Percentiles rank a stretch among this genome's conserved stretches.
Evolutionary conservation across 2,113 vertebrate genomes (phyloP).

Genomic region (Dascyllus trimaculatus): DNA sequence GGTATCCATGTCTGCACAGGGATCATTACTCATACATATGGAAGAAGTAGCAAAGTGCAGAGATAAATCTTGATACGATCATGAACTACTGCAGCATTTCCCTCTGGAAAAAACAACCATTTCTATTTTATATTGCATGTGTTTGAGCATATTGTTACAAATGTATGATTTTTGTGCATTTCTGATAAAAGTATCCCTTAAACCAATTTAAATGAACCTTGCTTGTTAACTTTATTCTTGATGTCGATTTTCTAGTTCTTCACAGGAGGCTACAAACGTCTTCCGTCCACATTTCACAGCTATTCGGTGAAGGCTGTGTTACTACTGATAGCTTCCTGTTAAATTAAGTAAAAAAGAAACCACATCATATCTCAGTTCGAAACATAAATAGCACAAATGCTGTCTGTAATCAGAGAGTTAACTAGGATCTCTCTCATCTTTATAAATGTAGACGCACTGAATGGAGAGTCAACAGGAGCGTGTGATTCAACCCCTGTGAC

Average conservation of each 20-base stretch:
- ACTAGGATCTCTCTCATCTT: slow-evolving; percentile 22
- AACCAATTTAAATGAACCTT: too few species aligned
- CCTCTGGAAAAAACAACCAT: too few species aligned
- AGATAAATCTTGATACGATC: too few species aligned
- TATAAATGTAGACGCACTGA: slow-evolving; percentile 6
- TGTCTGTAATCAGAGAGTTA: slow-evolving; percentile 14
- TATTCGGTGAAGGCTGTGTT: not conserved
- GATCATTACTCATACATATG: not conserved
- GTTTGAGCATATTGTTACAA: too few species aligned
- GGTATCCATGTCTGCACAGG: too few species aligned
- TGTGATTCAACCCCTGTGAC: slow-evolving; percentile 21
- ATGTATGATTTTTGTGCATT: too few species aligned
- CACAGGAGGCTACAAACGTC: not conserved
- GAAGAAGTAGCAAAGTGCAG: not conserved
- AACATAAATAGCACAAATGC: slow-evolving; percentile 6
- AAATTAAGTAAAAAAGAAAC: not conserved
- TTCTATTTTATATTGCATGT: too few species aligned
- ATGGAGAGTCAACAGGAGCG: slow-evolving; percentile 16
- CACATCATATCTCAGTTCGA: not conserved
- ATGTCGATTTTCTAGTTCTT: too few species aligned
- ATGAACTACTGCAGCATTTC: too few species aligned
- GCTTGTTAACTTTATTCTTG: too few species aligned
- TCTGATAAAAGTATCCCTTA: too few species aligned
- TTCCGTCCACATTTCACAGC: not conserved
- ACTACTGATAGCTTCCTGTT: not conserved